Base-by-base conservation (phyloP, 2,113 vertebrate genomes). In the Fregetta grallaria region DNA sequence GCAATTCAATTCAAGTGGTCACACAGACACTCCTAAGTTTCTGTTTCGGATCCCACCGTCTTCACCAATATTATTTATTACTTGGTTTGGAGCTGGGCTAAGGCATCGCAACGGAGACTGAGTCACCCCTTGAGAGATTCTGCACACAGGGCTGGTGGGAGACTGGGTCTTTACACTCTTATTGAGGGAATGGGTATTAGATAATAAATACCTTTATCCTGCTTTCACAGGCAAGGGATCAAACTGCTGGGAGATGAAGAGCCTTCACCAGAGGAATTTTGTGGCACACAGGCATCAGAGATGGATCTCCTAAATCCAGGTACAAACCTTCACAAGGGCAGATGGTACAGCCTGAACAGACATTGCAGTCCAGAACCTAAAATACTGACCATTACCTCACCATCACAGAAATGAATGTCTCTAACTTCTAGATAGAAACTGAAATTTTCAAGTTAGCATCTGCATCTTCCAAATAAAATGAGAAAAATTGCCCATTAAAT, bases 401-500 rank as follows among this genome's bases (percentile, higher is more conserved):
- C 73, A 42, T 22, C 73, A 55, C 36, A 47, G 76, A 84, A 91
- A 93, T 14, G 79, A 96, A 68, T 14, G 52, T 44, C 63, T 63
- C 80, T 32, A 56, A 61, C 61, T 90, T 36, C 73, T 68, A 75
- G 67, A 42, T 36, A 27, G 85, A 86, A 77, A 83, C 23, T 61
- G 47, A 47, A 78, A 49, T 72, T 87, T 94, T 87, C 67, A 65
- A 79, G 84, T 75, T 38, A 86, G 66, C 70, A 56, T 95, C 91
- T 91, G 84, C 80, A 75, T 91, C 78, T 72, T 29, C 84, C 36
- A 68, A 92, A 92, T 76, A 85, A 95, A 95, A 79, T 11, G 56
- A 62, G 83, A 95, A n/a, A 81, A 96, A 95, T 67, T 79, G 72
- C 42, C 75, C 89, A 86, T 92, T 94, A 85, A 95, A 92, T 84